A percentile compares a stretch with the other conserved stretches of the same genome.
Conservation (phyloP, 2,888 invertebrate species). For the Neria commutata region DNA sequence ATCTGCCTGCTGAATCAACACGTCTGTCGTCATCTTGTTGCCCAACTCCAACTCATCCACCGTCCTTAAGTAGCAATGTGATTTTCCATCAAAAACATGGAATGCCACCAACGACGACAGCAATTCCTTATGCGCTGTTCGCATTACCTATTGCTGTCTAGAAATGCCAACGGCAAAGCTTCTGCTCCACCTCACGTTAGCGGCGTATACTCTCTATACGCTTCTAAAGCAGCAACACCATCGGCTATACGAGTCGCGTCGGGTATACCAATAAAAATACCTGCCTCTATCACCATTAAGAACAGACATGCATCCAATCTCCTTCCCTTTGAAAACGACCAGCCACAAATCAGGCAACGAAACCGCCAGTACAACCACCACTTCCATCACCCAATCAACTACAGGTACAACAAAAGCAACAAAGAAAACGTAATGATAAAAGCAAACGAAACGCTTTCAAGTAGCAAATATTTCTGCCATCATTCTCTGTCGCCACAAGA, state of each 20-base stretch:
- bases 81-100: constrained; percentile 2
- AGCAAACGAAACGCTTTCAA: background rate
- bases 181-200: background rate
- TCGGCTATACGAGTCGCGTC: too few species aligned
- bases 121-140: background rate
- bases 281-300: background rate
- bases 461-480: constrained; percentile 9
- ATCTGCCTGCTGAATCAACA: background rate
- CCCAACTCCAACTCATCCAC: background rate
- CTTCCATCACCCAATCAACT: constrained; percentile 31
- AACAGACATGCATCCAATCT: too few species aligned
- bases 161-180: background rate
- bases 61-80: background rate
- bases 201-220: background rate
- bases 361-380: constrained; percentile 30
- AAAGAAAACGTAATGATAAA: background rate
- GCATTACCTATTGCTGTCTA: background rate
- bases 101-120: background rate
- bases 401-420: constrained; percentile 21
- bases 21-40: background rate
- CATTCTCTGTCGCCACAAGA: constrained; percentile 21
- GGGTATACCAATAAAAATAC: background rate
- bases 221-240: background rate
- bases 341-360: constrained; percentile 31
- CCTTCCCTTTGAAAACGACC: constrained; percentile 29